Base-by-base conservation (phyloP, 2,888 invertebrate species). In the Ophion ellenae region DNA sequence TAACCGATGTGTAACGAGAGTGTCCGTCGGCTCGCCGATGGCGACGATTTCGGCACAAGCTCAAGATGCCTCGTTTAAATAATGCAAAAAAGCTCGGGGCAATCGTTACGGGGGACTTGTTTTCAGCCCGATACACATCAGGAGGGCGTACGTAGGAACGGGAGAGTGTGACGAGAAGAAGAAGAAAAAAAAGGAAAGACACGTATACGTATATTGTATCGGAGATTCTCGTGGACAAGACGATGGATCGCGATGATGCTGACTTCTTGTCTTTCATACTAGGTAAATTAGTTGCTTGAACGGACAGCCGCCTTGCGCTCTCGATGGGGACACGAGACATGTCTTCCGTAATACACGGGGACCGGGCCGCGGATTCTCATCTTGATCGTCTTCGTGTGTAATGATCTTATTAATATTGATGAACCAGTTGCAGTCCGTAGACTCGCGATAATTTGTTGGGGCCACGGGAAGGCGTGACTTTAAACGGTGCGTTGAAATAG, bases 371-470 rank as follows among this genome's bases (percentile, higher is more conserved):
- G 64, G 4, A 24, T 76, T 85, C 80, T 76, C 83, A 40, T 74
- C 78, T 73, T 53, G 71, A 76, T 77, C 80, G 36, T 57, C 32
- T 2, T 36, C 67, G 77, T 76, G 76, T 70, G 83, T 87, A 87
- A 86, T 84, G 86, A 87, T 89, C 90, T 90, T 91, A 90, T 91
- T 91, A 90, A 90, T 90, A 90, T 90, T 90, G 90, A 90, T 90
- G 89, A 87, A 87, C 88, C 89, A 82, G 87, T 86, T 81, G 87
- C 86, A 85, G 75, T 57, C 71, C 67, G 83, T 59, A 53, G 83
- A 81, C 86, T 83, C 85, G 88, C 87, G 89, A 89, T 89, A 91
- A 90, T 89, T 88, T 86, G 89, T 87, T 89, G 88, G 85, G 89
- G 78, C 81, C 75, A 79, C 78, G 82, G 24, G 83, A 86, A 86